Conservation (phyloP, 2,888 invertebrate genomes). For the Terebella lapidaria region DNA sequence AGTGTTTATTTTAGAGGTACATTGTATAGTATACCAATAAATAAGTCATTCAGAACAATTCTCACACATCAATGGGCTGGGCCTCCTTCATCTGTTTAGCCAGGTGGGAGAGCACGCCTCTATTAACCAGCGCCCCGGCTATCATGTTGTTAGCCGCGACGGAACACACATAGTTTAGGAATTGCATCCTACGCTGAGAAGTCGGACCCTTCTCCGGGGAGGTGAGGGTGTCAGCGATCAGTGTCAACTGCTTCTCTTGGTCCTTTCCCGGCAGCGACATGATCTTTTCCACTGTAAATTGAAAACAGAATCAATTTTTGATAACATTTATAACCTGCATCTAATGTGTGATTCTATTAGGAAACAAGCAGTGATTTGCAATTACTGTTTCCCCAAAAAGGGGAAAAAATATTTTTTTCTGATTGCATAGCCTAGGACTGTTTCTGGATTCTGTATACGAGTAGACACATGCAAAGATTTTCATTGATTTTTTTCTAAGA, state of each 20-base stretch:
- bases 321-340: too few relatives aligned
- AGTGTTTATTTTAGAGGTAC: too few relatives aligned
- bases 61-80: conserved; percentile 47
- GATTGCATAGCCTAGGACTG: too few relatives aligned
- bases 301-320: conserved; percentile 15
- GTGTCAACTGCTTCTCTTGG: conserved; percentile 36
- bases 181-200: conserved; percentile 46
- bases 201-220: conserved; percentile 47
- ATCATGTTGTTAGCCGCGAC: conserved; percentile 28
- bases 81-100: conserved; percentile 45
- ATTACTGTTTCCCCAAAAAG: too few relatives aligned
- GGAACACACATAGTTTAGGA: conserved; percentile 42
- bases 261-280: conserved; percentile 36
- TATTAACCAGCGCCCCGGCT: conserved; percentile 31
- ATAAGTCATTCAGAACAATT: too few relatives aligned
- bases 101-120: conserved; percentile 31
- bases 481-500: too few relatives aligned
- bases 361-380: too few relatives aligned
- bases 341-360: too few relatives aligned
- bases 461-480: too few relatives aligned
- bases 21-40: too few relatives aligned
- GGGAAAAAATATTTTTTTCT: too few relatives aligned
- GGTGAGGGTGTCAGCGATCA: conserved; percentile 34
- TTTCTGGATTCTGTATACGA: too few relatives aligned
- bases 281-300: conserved; percentile 39